Evolutionary conservation across 2,888 invertebrate genomes (phyloP).

Genomic region (Lasioglossum malachurum): DNA sequence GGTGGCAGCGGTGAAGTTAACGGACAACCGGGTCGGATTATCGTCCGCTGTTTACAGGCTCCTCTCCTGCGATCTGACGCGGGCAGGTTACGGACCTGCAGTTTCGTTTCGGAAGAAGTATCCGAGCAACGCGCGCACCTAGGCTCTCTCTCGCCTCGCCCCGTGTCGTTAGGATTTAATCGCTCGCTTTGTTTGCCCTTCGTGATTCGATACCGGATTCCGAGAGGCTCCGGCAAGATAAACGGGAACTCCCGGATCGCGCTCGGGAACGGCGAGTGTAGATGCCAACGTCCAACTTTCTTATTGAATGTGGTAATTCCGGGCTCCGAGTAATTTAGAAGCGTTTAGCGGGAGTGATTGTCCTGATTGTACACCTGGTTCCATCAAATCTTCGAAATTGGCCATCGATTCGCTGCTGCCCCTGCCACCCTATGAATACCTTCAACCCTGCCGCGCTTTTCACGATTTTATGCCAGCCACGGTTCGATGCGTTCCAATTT

Average conservation of each 20-base stretch:
- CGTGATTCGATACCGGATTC: slow-evolving; percentile 1
- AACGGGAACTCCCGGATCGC: neutral
- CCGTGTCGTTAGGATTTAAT: slow-evolving; percentile 56
- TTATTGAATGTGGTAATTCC: slow-evolving; percentile 8
- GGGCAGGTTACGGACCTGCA: slow-evolving; percentile 13
- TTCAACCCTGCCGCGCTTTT: neutral
- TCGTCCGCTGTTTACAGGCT: slow-evolving; percentile 57
- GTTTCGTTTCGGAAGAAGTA: slow-evolving; percentile 22
- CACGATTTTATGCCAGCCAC: neutral
- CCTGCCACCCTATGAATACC: neutral
- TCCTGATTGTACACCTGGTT: slow-evolving; percentile 8
- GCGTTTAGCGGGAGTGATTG: neutral
- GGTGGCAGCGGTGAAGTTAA: slow-evolving; percentile 60
- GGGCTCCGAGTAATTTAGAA: neutral
- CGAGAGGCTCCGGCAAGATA: neutral
- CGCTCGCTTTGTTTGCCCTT: slow-evolving; percentile 46
- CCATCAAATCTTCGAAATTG: slow-evolving; percentile 5
- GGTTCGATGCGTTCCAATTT: neutral
- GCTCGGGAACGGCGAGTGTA: neutral
- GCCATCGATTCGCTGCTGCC: neutral
- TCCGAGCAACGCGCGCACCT: neutral
- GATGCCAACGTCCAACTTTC: slow-evolving; percentile 16
- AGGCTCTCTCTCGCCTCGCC: slow-evolving; percentile 27
- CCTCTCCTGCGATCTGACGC: slow-evolving; percentile 24
- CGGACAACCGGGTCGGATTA: slow-evolving; percentile 64